Evolutionary conservation across 2,113 vertebrate genomes (phyloP), one percentile per base, ranked within the genome.

Genomic region (Todiramphus chloris): DNA sequence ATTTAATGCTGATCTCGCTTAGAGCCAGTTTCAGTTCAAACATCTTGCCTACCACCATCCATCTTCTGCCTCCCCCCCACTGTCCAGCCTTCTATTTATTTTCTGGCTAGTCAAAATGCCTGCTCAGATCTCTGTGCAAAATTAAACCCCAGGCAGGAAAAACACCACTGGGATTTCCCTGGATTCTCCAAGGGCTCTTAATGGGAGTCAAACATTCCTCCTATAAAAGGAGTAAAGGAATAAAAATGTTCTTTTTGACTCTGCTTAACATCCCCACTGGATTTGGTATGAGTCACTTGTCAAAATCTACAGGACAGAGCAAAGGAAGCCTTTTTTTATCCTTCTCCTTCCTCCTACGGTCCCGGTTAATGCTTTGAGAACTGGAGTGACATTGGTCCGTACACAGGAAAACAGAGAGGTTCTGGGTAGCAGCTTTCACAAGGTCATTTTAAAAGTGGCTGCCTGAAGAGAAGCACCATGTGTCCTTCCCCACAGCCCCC

Each of bases 341-440:
- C 30, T 16, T 91, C 27, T 81, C 25, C 48, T 84, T 50, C 80
- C 60, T 87, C 60, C 83, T 75, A n/a, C 23, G 8, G 41, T 92
- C 39, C 50, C 70, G 75, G 70, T 44, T 80, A 58, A 37, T 39
- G 48, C 87, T 59, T 81, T 64, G 33, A 81, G 94, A 94, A 81
- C 58, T 0, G 0, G 17, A 82, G 72, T 28, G 68, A 41, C 0
- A 1, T 35, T 73, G 56, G 53, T 69, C 58, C 0, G 0, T 43
- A 11, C 30, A 30, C 44, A n/a, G 46, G 55, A 83, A 92, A 93
- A 86, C 79, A 85, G 60, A 76, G 44, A 53, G 10, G 21, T 56
- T 93, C 79, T 92, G 76, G 85, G 76, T 41, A 85, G 93, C 87
- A 95, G 87, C 33, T 91, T 91, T 90, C 74, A 72, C 39, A 69